Base-by-base conservation (phyloP, 2,113 vertebrate genomes). In the Strix aluco region DNA sequence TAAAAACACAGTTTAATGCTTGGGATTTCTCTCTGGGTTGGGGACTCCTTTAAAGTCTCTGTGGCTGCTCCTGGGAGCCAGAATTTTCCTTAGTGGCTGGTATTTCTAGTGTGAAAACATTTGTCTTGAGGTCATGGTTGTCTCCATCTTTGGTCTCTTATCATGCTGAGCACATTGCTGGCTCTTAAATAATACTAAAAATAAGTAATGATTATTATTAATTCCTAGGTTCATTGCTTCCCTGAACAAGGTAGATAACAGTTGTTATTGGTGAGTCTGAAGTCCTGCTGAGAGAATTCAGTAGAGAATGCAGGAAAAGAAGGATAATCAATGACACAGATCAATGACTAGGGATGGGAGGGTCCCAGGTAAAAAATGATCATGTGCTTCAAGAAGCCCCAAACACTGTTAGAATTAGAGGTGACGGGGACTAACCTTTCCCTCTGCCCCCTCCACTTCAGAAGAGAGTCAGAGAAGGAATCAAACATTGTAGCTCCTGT, bases 101-200 rank as follows among this genome's bases (percentile, higher is more conserved):
- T 78, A 57, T 90, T 97, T 94, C 65, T 77, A 66, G 69, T 61
- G 52, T 51, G 62, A 72, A 90, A 62, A 4, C 9, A 42, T 82
- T 72, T 86, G 12, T 67, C 51, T 84, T 32, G 49, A 72, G 71
- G 62, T 51, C n/a, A 5, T 15, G 16, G 17, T n/a, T 58, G 18
- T 77, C 71, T 86, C 23, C 15, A 21, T 32, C 69, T 62, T 90
- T 80, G 38, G 54, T 66, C 54, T 86, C 51, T 91, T 70, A 77
- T 32, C 18, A 67, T 72, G 44, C 77, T 65, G 70, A 75, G 61
- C 58, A 73, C 74, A 62, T 25, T 85, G 55, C 51, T 79, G 66
- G 42, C 34, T 79, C 11, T 5, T 94, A 91, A 97, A 89, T 89
- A 75, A 88, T 84, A 51, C 32, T 79, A 81, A 93, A 82, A 95